phyloP scores from a whole-genome alignment of 2,797 vertebrate species.

The Peromyscus aztecus region DNA sequence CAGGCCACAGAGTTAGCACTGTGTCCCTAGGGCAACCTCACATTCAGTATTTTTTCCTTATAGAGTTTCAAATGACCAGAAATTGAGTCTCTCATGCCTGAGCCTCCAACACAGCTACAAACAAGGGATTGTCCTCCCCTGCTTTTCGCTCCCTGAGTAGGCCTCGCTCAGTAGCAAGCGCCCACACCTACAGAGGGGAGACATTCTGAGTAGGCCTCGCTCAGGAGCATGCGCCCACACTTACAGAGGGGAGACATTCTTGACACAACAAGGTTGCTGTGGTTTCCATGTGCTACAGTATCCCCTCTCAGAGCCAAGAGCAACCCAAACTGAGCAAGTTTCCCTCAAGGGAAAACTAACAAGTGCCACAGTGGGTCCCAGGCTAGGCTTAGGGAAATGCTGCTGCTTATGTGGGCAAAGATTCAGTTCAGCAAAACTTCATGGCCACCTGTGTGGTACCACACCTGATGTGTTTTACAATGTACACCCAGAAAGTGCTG shows the following conservation, averaged over 20 bases:
- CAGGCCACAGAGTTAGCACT: background rate
- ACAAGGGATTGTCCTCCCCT: background rate
- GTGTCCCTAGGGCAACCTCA: background rate
- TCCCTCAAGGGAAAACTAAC: background rate
- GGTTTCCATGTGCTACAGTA: background rate
- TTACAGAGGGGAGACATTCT: background rate
- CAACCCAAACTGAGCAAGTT: background rate
- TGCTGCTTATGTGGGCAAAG: background rate
- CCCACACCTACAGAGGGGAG: background rate
- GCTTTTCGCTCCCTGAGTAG: no score
- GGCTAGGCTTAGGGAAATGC: background rate
- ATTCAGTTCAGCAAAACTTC: background rate
- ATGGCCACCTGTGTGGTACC: background rate
- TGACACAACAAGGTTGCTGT: background rate
- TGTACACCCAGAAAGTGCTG: background rate
- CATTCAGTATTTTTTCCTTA: background rate
- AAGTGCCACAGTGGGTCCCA: background rate
- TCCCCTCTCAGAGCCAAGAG: background rate
- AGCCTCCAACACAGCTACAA: background rate
- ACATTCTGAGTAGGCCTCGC: background rate
- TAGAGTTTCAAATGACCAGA: background rate
- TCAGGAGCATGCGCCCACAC: background rate
- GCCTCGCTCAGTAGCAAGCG: background rate
- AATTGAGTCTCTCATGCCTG: background rate
- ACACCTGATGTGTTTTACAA: background rate